These are phyloP conservation scores for Murina feae DNA, from an alignment of 2,113 vertebrate species.

Conservation along the genomic window DNA sequence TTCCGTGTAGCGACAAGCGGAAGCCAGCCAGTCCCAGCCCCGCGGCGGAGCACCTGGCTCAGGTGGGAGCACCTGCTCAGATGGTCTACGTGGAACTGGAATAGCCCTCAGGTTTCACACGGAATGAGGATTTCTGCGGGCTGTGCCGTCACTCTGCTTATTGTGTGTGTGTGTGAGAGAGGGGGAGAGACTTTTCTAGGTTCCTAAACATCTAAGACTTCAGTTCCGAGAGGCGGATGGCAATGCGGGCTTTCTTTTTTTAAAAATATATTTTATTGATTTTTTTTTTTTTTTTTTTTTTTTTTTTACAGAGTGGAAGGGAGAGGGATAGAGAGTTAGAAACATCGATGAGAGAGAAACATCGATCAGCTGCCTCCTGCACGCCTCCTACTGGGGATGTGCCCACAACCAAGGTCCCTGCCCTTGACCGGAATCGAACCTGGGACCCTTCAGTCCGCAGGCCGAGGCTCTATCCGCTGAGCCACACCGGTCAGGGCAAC, in stretches of 20 bases:
- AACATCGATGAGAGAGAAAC: too few relatives aligned
- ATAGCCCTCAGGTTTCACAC: background rate
- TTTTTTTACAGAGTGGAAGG: too few relatives aligned
- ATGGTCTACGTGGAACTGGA: background rate
- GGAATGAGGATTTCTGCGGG: background rate
- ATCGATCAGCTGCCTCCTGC: too few relatives aligned
- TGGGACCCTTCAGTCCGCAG: too few relatives aligned
- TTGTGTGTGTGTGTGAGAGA: background rate
- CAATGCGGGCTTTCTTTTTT: background rate
- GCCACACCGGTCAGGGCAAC: too few relatives aligned
- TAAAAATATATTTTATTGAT: too few relatives aligned
- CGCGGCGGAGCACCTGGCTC: background rate
- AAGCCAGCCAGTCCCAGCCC: background rate
- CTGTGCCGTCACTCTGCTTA: background rate
- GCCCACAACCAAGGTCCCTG: too few relatives aligned
- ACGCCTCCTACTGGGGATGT: too few relatives aligned
- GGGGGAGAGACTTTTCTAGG: background rate
- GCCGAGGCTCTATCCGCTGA: too few relatives aligned
- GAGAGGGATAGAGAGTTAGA: too few relatives aligned
- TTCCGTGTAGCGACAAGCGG: background rate
- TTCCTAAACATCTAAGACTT: background rate
- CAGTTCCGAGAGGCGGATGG: slow-evolving; percentile 26
- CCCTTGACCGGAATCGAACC: too few relatives aligned
- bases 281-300: too few relatives aligned
- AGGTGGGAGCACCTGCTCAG: background rate